Base-by-base conservation (phyloP, 2,888 invertebrate genomes). In the Agrotis segetum region DNA sequence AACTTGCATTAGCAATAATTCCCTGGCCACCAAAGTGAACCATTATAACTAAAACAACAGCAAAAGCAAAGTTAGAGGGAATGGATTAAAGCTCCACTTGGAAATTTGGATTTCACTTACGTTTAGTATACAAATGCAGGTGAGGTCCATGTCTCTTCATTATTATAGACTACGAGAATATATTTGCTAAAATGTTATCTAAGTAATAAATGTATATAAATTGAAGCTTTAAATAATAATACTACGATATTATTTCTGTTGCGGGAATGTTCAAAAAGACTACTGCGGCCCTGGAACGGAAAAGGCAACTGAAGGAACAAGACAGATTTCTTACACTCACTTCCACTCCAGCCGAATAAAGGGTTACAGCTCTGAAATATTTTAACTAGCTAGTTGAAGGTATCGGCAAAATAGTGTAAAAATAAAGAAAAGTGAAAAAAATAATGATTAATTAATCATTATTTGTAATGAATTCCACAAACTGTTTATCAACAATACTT, bases 31-130 rank as follows among this genome's bases (percentile, higher is more conserved):
- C 88, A 89, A 90, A 90, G 88, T 91, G 90, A 88, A 84, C 92
- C 91, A 93, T 94, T 93, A 93, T 92, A 91, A 92, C 92, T 92
- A 90, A 90, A 90, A 90, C 90, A 93, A 92, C 89, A 85, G 86
- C 87, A 89, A 87, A 88, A 88, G 88, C 88, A 90, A 93, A 94
- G 92, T 93, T 92, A 85, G 89, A 88, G 90, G 89, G 86, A 90
- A 88, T 84, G 92, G 91, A 92, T 92, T 92, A 91, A 40, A 92
- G 88, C 89, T 90, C 81, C 77, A 89, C 88, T 90, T 88, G 82
- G 84, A 85, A 90, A 88, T 90, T 86, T 77, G 78, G 82, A 88
- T 88, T 89, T 88, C 86, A 87, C 87, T 88, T 73, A 64, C 17
- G 29, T 79, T 77, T 40, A 60, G 47, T 82, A 67, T 64, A 69